These are phyloP conservation scores for Sepioteuthis lessoniana DNA, from an alignment of 2,888 invertebrate genomes.

Conservation along the genomic window DNA sequence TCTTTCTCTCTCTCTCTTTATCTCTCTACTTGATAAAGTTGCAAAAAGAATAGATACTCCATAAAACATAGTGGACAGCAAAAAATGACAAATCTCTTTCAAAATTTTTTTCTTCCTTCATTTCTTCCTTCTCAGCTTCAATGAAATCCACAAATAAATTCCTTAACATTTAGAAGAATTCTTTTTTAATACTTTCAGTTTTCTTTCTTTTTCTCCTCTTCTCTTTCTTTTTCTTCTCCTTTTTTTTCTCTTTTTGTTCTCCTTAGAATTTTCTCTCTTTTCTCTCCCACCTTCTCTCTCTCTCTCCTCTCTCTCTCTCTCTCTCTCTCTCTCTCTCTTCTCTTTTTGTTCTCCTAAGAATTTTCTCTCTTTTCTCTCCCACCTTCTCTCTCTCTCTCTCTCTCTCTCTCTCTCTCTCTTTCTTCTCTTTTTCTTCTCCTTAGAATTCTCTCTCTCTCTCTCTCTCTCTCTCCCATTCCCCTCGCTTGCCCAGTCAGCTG, in stretches of 20 bases:
- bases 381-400: background rate
- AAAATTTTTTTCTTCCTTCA: background rate
- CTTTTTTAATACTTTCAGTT: background rate
- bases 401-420: no score
- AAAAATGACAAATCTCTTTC: background rate
- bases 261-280: background rate
- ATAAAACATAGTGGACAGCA: background rate
- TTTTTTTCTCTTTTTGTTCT: no score
- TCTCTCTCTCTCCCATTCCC: no score
- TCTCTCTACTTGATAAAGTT: background rate
- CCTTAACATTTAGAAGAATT: background rate
- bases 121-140: background rate
- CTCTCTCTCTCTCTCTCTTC: background rate
- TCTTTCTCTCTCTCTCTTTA: background rate
- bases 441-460: no score
- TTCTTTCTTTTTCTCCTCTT: background rate
- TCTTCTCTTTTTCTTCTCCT: no score
- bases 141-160: background rate
- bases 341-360: background rate
- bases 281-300: background rate
- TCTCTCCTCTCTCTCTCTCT: background rate
- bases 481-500: no score
- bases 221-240: background rate
- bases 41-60: background rate
- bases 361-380: background rate